Base-by-base conservation (phyloP, 2,113 vertebrate genomes). In the Perccottus glenii region DNA sequence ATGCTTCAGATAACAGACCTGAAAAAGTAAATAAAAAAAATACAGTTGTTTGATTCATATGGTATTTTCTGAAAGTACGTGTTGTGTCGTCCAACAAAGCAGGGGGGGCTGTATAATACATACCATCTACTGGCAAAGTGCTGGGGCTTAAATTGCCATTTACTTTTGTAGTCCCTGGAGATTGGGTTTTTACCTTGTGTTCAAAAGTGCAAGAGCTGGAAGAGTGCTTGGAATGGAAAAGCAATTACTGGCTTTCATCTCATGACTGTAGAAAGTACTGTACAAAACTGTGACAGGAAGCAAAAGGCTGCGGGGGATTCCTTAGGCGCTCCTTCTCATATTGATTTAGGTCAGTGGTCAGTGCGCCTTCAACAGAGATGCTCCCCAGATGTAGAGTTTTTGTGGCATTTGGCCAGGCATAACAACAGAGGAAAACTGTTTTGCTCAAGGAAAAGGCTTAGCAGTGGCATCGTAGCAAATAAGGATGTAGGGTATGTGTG, bases 141-240 rank as follows among this genome's bases (percentile, higher is more conserved):
- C 64, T 76, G 49, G 55, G 51, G 81, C 71, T 85, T 63, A 83
- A 82, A 84, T 80, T 82, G 78, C 77, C 85, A 85, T 87, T 85
- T 82, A 80, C 76, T 76, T 76, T 72, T 15, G 6, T 64, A 66
- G 71, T 85, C 85, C 56, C 69, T 4, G 42, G 71, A 82, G 85
- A 85, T 82, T 82, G 68, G 61, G 51, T 82, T 82, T 77, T 83
- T 77, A 82, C 76, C 74, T 80, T 56, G 65, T 75, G 73, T 86
- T 83, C 69, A 78, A 85, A 78, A 85, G 76, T 73, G 73, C 75
- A 81, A 71, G 73, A 61, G 75, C 77, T 75, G 67, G 51, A 78
- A 62, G 81, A 81, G 67, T 68, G 71, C 66, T 82, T 73, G 70
- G 70, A 75, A 88, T 78, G 64, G 67, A 79, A 83, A 87, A 84